Percentiles rank a stretch among this genome's conserved stretches.
Evolutionary conservation across 2,113 vertebrate species (phyloP).

Genomic region (Calidris pygmaea): DNA sequence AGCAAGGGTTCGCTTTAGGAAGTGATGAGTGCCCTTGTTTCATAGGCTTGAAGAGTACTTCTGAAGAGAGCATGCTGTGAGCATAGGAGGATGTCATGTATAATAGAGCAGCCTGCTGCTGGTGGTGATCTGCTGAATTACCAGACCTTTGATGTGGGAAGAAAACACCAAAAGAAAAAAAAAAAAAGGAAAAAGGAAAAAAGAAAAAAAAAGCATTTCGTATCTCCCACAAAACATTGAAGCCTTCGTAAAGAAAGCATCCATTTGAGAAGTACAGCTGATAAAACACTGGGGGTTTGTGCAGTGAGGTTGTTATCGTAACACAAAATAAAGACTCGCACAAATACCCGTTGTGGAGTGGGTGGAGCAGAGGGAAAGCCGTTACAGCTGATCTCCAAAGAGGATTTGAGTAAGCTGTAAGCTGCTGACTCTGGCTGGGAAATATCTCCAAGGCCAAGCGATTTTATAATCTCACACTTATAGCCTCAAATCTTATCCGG

Average conservation of each 20-base stretch:
- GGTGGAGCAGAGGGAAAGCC: not conserved
- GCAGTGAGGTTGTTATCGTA: rapidly evolving
- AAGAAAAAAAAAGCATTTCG: not conserved
- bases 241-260: not conserved
- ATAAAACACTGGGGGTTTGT: not conserved
- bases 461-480: not conserved
- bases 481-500: not conserved
- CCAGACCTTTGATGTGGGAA: not conserved
- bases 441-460: not conserved
- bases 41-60: not conserved
- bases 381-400: not conserved
- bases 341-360: not conserved
- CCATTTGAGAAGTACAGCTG: not conserved
- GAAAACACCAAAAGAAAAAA: not conserved
- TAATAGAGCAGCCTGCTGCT: slow-evolving; percentile 17
- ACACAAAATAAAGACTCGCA: not conserved
- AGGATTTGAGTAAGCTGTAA: slow-evolving; percentile 37
- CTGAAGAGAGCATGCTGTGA: not conserved
- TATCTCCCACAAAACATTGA: not conserved
- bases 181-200: not conserved
- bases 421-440: not conserved
- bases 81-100: not conserved
- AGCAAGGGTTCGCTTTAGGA: not conserved
- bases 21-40: not conserved
- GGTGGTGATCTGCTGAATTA: slow-evolving; percentile 1